Conservation (phyloP, 2,888 invertebrate species). For the Conus canariensis region DNA sequence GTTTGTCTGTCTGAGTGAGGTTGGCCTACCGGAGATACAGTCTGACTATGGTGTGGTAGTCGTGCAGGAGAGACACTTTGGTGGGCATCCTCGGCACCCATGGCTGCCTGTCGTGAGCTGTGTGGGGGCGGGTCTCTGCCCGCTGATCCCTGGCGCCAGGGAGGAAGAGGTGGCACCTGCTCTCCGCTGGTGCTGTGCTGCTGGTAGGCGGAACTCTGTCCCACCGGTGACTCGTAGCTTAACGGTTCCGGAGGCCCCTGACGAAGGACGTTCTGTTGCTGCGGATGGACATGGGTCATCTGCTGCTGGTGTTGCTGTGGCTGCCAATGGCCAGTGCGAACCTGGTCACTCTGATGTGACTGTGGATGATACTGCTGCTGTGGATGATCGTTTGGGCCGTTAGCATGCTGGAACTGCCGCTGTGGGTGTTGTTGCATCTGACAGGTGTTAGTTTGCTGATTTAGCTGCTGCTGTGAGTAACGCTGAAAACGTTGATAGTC, state of each 20-base stretch:
- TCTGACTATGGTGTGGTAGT: background rate
- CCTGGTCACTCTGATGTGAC: background rate
- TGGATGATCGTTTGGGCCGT: background rate
- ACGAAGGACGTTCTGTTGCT: background rate
- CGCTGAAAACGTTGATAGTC: background rate
- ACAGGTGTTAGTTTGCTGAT: background rate
- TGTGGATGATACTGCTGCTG: background rate
- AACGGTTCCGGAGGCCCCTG: background rate
- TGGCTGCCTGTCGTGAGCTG: background rate
- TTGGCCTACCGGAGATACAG: background rate
- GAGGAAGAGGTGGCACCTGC: slow-evolving; percentile 6
- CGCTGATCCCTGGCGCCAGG: background rate
- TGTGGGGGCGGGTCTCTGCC: background rate
- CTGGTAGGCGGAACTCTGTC: background rate
- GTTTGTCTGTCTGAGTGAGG: background rate
- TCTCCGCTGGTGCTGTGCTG: background rate
- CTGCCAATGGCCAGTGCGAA: background rate
- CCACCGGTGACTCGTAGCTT: background rate
- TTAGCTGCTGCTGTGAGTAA: background rate
- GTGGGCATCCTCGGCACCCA: background rate
- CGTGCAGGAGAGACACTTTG: background rate
- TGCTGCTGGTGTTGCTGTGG: background rate
- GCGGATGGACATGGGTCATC: background rate
- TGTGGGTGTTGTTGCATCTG: background rate
- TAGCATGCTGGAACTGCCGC: background rate